These are phyloP conservation scores for Euphonia xanthogaster DNA, from an alignment of 2,797 vertebrate species.

Conservation along the genomic window DNA sequence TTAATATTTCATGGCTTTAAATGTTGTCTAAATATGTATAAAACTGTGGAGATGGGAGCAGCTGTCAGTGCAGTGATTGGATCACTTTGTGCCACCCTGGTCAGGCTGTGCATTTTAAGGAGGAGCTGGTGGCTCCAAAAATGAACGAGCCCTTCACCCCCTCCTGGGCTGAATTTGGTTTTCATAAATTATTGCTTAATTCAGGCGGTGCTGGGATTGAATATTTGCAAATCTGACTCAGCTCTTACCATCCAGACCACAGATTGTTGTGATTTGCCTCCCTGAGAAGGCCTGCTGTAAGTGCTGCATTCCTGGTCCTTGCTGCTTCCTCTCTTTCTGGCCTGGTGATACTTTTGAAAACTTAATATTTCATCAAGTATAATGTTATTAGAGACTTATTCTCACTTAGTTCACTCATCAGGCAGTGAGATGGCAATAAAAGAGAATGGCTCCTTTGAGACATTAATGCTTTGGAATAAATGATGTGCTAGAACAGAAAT, in stretches of 20 bases:
- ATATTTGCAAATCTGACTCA: neutral
- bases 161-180: neutral
- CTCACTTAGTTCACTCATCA: slow-evolving; percentile 97
- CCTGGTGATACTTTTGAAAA: slow-evolving; percentile 81
- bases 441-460: slow-evolving; percentile 96
- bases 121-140: neutral
- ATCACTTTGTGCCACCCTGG: neutral
- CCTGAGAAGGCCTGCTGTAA: neutral
- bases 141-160: neutral
- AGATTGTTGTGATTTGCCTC: neutral
- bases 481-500: slow-evolving; percentile 97
- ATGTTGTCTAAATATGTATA: slow-evolving; percentile 51
- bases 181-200: neutral
- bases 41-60: slow-evolving; percentile 63
- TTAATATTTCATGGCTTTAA: slow-evolving; percentile 75
- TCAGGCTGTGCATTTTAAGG: slow-evolving; percentile 3
- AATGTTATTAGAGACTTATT: slow-evolving; percentile 97
- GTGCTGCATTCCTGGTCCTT: slow-evolving; percentile 28
- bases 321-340: slow-evolving; percentile 70
- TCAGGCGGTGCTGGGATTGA: neutral
- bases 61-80: slow-evolving; percentile 42
- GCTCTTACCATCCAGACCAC: neutral
- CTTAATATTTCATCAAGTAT: slow-evolving; percentile 94
- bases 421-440: slow-evolving; percentile 97
- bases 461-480: slow-evolving; percentile 95